Base-by-base conservation (phyloP, 1,140 invertebrate species). In the Brachionus rotundiformis region DNA sequence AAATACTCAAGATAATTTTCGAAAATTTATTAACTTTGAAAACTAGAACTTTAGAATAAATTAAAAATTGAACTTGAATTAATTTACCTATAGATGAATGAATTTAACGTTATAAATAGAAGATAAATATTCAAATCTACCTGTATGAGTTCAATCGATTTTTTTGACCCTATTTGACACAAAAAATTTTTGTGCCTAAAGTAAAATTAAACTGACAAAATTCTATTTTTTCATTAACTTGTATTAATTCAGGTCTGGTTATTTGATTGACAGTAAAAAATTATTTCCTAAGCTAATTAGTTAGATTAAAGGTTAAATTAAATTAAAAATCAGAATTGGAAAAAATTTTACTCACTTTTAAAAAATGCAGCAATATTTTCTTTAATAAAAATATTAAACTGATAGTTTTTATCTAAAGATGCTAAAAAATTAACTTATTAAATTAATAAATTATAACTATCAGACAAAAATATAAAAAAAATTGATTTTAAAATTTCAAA, bases 1-100 rank as follows among this genome's bases (percentile, higher is more conserved):
- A 54, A 54, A 54, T 54, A 54, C 47, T 54, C 47, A 54, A 19
- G 47, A 54, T 19, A 54, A n/a, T 54, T 7, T 54, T 16, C 47
- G 47, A 7, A 54, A 54, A 54, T 54, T 54, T 54, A 54, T 54
- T 54, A 54, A 54, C 47, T 54, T 54, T 19, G 36, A 73, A 73
- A 73, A 73, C 36, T 73, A 44, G 68, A 44, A 44, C 68, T 73
- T 73, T 25, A 44, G 68, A 73, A 73, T 73, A 73, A 44, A 73
- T 73, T 73, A 73, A 73, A 71, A 71, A 71, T 65, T 31, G 31
- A 65, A 65, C 25, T 33, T 65, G n/a, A 54, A 54, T 54, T 54
- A 54, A 54, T 54, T 54, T 54, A 19, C 47, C 47, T 54, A 54
- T 54, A 54, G 47, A 54, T 54, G 47, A 54, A 54, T 54, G 47